Evolutionary conservation across 2,797 vertebrate genomes (phyloP).

Genomic region (Melanotaenia trifasciata): DNA sequence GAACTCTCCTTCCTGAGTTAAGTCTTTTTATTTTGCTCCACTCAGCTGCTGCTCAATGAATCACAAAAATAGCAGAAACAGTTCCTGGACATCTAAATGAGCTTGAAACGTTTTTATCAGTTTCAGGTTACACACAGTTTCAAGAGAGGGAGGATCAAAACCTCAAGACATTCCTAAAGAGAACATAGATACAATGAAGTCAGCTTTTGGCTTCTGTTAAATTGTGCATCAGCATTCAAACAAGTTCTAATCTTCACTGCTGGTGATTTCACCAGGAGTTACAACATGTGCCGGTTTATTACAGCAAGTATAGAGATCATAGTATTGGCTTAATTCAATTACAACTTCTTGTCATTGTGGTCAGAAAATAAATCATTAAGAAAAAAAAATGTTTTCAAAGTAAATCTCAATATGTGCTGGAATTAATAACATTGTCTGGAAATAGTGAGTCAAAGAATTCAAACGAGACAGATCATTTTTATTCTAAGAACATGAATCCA

Average conservation of each 20-base stretch:
- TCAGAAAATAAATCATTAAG: no score
- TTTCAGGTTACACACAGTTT: slow-evolving; percentile 65
- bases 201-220: background rate
- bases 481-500: background rate
- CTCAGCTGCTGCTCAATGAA: slow-evolving; percentile 20
- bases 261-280: slow-evolving; percentile 3
- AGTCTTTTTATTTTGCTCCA: slow-evolving; percentile 7
- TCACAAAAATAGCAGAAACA: slow-evolving; percentile 50
- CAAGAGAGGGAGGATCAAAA: slow-evolving; percentile 69
- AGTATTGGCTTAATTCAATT: background rate
- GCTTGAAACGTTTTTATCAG: slow-evolving; percentile 58
- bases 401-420: background rate
- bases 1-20: background rate
- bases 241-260: slow-evolving; percentile 8
- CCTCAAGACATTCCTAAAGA: slow-evolving; percentile 70
- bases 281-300: background rate
- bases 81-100: slow-evolving; percentile 36
- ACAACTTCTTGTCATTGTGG: no score
- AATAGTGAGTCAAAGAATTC: background rate
- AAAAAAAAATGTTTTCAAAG: background rate
- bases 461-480: background rate
- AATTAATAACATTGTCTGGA: background rate
- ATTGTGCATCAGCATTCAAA: slow-evolving; percentile 10
- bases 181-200: slow-evolving; percentile 73
- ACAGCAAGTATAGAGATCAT: background rate